Base-by-base conservation (phyloP, 2,888 invertebrate genomes). In the Eremobia ochroleuca region DNA sequence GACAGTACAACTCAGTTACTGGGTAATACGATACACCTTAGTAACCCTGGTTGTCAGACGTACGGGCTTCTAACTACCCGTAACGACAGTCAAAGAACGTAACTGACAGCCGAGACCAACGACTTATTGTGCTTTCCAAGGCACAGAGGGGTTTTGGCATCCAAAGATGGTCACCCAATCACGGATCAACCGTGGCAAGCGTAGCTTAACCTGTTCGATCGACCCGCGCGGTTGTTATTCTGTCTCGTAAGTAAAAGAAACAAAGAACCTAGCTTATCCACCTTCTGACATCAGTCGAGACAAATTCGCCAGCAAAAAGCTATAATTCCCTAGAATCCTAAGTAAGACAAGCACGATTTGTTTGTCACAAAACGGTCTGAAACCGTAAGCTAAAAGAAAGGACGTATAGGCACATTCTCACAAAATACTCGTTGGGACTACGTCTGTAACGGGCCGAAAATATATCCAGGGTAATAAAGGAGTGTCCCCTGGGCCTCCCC, bases 391-490 rank as follows among this genome's bases (percentile, higher is more conserved):
- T 59, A 69, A 83, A 76, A 76, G 79, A 82, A 77, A 65, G 79
- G 67, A 89, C 65, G 71, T 83, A 79, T 79, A 66, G 73, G 72
- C 77, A 78, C 83, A 86, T 89, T 88, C 79, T 79, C 84, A 83
- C 87, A 87, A 83, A 87, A 88, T 86, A 86, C 83, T 84, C 83
- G 76, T 78, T 75, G 81, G 83, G 76, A 83, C 85, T 82, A 83
- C 81, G 84, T 87, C 87, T 85, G 88, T 89, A 83, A 88, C 85
- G 79, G 88, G 77, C 88, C 81, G 85, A 88, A 83, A 88, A 88
- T 89, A 92, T 89, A 92, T 91, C 90, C 87, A 78, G 85, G 87
- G 90, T 89, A 92, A 92, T 92, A 93, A 92, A 93, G 88, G 87
- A 87, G 78, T 83, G 90, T 91, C 92, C 92, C 83, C 62, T 76